phyloP scores from a whole-genome alignment of 2,888 invertebrate genomes.

The Desoria tigrina region DNA sequence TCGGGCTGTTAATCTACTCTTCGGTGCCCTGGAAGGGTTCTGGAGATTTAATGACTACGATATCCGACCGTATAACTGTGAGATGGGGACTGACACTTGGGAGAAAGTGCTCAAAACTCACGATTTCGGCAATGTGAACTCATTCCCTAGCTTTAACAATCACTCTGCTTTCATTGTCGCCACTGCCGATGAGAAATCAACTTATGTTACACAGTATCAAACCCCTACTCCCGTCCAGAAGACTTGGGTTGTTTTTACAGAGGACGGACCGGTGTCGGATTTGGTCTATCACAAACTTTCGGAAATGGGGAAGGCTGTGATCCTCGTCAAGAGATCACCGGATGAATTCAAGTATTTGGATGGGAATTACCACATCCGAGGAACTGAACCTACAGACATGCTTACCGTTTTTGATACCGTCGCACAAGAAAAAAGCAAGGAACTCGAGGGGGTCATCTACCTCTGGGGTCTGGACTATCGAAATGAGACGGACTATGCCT shows the following conservation, averaged over 20 bases:
- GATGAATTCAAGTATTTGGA: not conserved
- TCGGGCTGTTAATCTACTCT: slow-evolving; percentile 16
- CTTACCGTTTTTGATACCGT: slow-evolving; percentile 12
- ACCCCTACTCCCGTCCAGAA: not conserved
- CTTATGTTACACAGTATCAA: not conserved
- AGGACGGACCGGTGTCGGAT: not conserved
- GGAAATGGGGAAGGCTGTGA: slow-evolving; percentile 12
- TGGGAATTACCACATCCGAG: slow-evolving; percentile 13
- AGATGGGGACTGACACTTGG: slow-evolving; percentile 11
- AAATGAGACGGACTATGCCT: slow-evolving; percentile 27
- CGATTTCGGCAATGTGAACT: slow-evolving; percentile 15
- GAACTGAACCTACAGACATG: slow-evolving; percentile 19
- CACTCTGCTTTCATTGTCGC: slow-evolving; percentile 22
- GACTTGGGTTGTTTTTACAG: slow-evolving; percentile 22
- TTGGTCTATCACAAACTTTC: slow-evolving; percentile 7
- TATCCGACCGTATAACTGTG: slow-evolving; percentile 14
- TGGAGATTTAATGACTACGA: slow-evolving; percentile 32
- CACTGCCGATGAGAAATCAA: slow-evolving; percentile 3
- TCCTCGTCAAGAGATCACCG: slow-evolving; percentile 14
- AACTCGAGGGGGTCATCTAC: slow-evolving; percentile 29
- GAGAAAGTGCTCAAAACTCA: not conserved
- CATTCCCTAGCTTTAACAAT: slow-evolving; percentile 17
- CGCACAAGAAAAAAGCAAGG: not conserved
- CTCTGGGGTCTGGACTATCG: slow-evolving; percentile 23
- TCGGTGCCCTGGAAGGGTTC: slow-evolving; percentile 30